Percentiles rank a stretch among this genome's conserved stretches.
These are phyloP conservation scores for Papilio xuthus DNA, from an alignment of 1,140 invertebrate genomes.

Conservation along the genomic window DNA sequence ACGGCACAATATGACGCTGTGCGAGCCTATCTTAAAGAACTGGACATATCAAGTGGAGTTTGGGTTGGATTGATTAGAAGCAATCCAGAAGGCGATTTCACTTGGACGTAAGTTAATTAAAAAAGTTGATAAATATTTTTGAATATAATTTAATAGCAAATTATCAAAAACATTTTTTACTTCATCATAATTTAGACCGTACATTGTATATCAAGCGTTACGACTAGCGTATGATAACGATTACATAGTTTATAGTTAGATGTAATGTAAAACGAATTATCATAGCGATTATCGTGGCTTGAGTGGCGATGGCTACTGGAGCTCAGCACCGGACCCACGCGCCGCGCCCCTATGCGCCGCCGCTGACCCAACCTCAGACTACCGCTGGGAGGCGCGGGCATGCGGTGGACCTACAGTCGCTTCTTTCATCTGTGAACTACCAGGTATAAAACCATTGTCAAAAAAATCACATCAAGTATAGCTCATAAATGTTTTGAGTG, in stretches of 20 bases:
- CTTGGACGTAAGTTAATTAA: slow-evolving; percentile 86
- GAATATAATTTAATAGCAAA: too few species aligned
- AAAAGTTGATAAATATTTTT: neutral
- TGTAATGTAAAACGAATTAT: slow-evolving; percentile 3
- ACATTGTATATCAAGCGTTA: too few species aligned
- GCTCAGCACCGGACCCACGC: slow-evolving; percentile 75
- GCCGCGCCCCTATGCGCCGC: slow-evolving; percentile 84
- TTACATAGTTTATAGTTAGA: neutral
- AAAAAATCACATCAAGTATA: neutral
- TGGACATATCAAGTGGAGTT: slow-evolving; percentile 87
- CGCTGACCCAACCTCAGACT: slow-evolving; percentile 86
- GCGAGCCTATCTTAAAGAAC: slow-evolving; percentile 87
- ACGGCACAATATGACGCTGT: slow-evolving; percentile 88
- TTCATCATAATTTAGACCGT: too few species aligned
- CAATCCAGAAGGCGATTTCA: slow-evolving; percentile 85
- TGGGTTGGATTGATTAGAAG: slow-evolving; percentile 88
- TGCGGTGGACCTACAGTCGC: slow-evolving; percentile 88
- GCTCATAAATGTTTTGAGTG: neutral
- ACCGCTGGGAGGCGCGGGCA: slow-evolving; percentile 86
- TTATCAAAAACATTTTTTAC: too few species aligned
- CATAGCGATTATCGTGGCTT: slow-evolving; percentile 82
- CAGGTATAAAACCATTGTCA: slow-evolving; percentile 78
- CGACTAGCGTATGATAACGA: too few species aligned
- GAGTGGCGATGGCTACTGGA: slow-evolving; percentile 85
- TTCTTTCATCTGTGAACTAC: slow-evolving; percentile 88